Evolutionary conservation across 1,140 invertebrate species (phyloP), one percentile per base, ranked within the genome.

Genomic region (Bilobella aurantiaca): DNA sequence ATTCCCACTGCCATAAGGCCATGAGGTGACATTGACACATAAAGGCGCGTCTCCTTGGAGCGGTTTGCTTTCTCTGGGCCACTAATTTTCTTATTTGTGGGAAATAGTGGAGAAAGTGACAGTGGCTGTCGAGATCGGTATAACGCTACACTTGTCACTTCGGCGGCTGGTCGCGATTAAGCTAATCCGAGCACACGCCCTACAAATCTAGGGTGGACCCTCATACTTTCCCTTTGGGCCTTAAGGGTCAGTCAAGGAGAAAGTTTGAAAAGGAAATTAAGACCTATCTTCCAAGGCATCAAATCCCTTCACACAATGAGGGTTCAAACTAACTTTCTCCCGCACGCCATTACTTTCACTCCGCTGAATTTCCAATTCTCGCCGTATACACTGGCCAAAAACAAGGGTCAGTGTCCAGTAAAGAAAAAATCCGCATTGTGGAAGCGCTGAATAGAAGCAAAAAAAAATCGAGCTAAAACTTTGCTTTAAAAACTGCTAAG

Each of bases 101-200:
- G n/a, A n/a, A n/a, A n/a, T 12, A 42, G 34, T 56, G 53, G 53
- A 5, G 53, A 23, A 56, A 12, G n/a, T 27, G 25, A n/a, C n/a
- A n/a, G 8, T 42, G 34, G 18, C 34, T 42, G 63, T 70, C 69
- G 59, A 42, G 63, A 67, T 63, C 63, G 34, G 65, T 70, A 67
- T 67, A 64, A 67, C 69, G 69, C 66, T 68, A 71, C 69, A 68
- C 69, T 71, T 71, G 69, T 71, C 69, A 68, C 68, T 63, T 65
- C 63, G 69, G 69, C 66, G 69, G 66, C 69, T 71, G 34, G 34
- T 12, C 8, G 34, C 34, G 69, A 71, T 71, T 71, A 67, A 64
- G 64, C 60, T 68, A 71, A 71, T 71, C 69, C 65, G 58, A 66
- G 56, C 61, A 65, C 30, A 62, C 27, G 29, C 34, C 49, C 46